phyloP scores from a whole-genome alignment of 2,113 vertebrate genomes.

The Perccottus glenii region DNA sequence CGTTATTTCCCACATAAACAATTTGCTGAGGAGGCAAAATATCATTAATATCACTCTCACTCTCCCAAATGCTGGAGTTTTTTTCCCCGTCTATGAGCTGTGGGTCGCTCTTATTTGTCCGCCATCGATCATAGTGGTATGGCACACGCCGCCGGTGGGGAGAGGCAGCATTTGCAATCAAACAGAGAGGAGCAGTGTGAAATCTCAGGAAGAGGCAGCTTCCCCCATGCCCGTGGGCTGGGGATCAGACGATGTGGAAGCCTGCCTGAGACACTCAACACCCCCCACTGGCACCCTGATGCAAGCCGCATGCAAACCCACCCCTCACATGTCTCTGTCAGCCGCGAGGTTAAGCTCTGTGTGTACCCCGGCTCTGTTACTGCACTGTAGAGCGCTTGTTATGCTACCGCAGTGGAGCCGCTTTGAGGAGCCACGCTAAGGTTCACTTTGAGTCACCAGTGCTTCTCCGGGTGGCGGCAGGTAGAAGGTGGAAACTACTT shows the following conservation, averaged over 20 bases:
- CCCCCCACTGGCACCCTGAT: slow-evolving; percentile 81
- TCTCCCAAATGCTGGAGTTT: slow-evolving; percentile 38
- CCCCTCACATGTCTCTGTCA: slow-evolving; percentile 73
- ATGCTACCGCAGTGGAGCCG: slow-evolving; percentile 42
- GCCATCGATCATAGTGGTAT: slow-evolving; percentile 71
- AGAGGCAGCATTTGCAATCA: slow-evolving; percentile 79
- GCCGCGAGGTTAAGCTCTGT: slow-evolving; percentile 67
- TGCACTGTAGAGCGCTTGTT: slow-evolving; percentile 56
- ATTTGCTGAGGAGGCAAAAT: slow-evolving; percentile 55
- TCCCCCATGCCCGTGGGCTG: slow-evolving; percentile 79
- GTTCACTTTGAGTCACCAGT: slow-evolving; percentile 38
- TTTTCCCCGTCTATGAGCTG: slow-evolving; percentile 56
- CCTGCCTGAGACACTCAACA: slow-evolving; percentile 79
- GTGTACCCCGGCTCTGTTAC: slow-evolving; percentile 56
- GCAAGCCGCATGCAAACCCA: slow-evolving; percentile 82
- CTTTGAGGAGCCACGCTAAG: slow-evolving; percentile 43
- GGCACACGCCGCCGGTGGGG: slow-evolving; percentile 68
- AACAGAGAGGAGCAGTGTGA: slow-evolving; percentile 79
- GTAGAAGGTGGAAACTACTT: slow-evolving; percentile 42
- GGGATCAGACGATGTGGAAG: slow-evolving; percentile 82
- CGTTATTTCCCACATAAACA: slow-evolving; percentile 58
- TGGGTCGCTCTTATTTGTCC: slow-evolving; percentile 70
- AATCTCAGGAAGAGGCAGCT: slow-evolving; percentile 81
- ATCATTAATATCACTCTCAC: slow-evolving; percentile 59
- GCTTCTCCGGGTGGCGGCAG: slow-evolving; percentile 18